These are phyloP conservation scores for Erpetoichthys calabaricus DNA, from an alignment of 2,797 vertebrate species.

Conservation along the genomic window DNA sequence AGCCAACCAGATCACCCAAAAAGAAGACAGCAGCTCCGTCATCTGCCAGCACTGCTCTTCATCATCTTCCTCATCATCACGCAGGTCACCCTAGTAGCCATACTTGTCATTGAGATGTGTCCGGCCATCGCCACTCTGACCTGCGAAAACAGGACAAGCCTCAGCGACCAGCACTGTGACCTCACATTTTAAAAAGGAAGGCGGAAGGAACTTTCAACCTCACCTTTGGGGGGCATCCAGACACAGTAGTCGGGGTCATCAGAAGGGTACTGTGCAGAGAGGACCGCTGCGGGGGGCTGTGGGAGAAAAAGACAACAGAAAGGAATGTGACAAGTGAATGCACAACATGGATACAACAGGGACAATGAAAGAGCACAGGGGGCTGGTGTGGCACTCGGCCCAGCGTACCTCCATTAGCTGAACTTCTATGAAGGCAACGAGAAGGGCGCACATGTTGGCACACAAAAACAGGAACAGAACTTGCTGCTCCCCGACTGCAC, in stretches of 20 bases:
- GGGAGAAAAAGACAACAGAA: slow-evolving; percentile 17
- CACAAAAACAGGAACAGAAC: too few relatives aligned
- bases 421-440: background rate
- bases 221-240: slow-evolving; percentile 90
- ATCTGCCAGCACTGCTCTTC: too few relatives aligned
- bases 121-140: slow-evolving; percentile 84
- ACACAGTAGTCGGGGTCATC: slow-evolving; percentile 92
- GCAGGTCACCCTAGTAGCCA: slow-evolving; percentile 60
- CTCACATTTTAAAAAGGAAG: background rate
- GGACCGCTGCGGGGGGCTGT: slow-evolving; percentile 47
- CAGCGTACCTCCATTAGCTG: too few relatives aligned
- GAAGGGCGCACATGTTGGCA: background rate
- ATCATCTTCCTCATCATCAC: too few relatives aligned
- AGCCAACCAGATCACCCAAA: too few relatives aligned
- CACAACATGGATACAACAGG: too few relatives aligned
- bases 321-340: slow-evolving; percentile 7
- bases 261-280: slow-evolving; percentile 70
- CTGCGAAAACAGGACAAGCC: slow-evolving; percentile 30
- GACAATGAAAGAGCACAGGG: too few relatives aligned
- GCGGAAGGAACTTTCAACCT: background rate
- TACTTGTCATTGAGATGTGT: slow-evolving; percentile 94
- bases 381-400: too few relatives aligned
- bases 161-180: background rate
- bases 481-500: too few relatives aligned
- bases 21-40: too few relatives aligned